These are phyloP conservation scores for Sinocyclocheilus anshuiensis DNA, from an alignment of 2,113 vertebrate genomes.

Conservation along the genomic window DNA sequence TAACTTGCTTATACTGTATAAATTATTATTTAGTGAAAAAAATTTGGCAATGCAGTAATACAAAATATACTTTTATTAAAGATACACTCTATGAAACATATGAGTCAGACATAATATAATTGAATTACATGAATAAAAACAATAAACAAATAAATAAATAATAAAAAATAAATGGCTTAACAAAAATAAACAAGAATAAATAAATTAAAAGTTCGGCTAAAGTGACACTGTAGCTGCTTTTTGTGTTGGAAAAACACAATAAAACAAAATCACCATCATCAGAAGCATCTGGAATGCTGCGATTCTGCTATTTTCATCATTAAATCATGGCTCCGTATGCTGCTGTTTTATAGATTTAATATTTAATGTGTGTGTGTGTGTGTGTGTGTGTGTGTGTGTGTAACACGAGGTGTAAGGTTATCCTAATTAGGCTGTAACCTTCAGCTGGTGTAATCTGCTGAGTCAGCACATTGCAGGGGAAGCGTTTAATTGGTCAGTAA, in stretches of 20 bases:
- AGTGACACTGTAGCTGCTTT: neutral
- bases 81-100: neutral
- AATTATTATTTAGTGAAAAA: neutral
- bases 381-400: neutral
- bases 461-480: constrained; percentile 43
- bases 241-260: neutral
- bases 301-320: constrained; percentile 22
- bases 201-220: too few species aligned
- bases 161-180: too few species aligned
- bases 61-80: neutral
- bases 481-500: constrained; percentile 59
- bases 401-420: constrained; percentile 33
- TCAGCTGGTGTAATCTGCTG: constrained; percentile 48
- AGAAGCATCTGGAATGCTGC: constrained; percentile 6
- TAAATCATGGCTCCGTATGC: neutral
- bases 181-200: too few species aligned
- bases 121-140: too few species aligned
- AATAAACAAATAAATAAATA: too few species aligned
- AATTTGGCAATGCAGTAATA: neutral
- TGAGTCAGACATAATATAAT: too few species aligned
- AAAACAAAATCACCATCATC: neutral
- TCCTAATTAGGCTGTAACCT: constrained; percentile 54
- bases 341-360: neutral
- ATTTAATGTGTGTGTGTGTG: neutral
- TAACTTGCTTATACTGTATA: neutral